Evolutionary conservation across 2,797 vertebrate species (phyloP), one percentile per base, ranked within the genome.

Genomic region (Alexandromys oeconomus): DNA sequence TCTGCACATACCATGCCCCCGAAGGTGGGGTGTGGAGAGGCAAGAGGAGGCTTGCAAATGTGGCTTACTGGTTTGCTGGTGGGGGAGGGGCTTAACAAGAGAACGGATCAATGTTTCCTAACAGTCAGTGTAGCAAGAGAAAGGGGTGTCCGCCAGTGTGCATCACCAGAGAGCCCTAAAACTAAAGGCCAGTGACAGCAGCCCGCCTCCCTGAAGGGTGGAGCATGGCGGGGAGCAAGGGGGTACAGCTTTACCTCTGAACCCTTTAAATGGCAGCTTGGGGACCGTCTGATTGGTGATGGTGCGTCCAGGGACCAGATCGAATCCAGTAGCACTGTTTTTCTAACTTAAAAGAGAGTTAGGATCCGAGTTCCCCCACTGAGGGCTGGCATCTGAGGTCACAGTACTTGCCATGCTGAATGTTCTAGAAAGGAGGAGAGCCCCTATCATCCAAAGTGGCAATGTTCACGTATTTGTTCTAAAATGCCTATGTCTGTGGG

Each of bases 111-210:
- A 40, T 54, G 13, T 51, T 87, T 96, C 92, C 88, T 87, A 48
- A n/a, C 34, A 17, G 84, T 65, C 25, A 87, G 54, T 86, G 37
- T 29, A 87, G 27, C 37, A 74, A 87, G 65, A 93, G 27, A 43
- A 51, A 85, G 85, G 34, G 34, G 27, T 74, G 65, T 94, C 78
- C 92, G 40, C 11, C 73, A 73, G 6, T 2, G 6, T 2, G 5
- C 43, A 23, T 92, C 81, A 59, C 71, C 69, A 91, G 88, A 80
- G 92, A 88, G 10, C 11, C 85, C 37, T 3, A 48, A 27, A 89
- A 37, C 76, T 84, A 79, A 92, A 40, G 5, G 31, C 14, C 23
- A 13, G 12, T 11, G n/a, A 29, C 88, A 3, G 15, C 14, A 40
- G 78, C 19, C 48, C 29, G 61, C 63, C 48, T 57, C 6, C 27